Evolutionary conservation across 2,797 vertebrate genomes (phyloP), one percentile per base, ranked within the genome.

Genomic region (Acestrorhynchus altus): DNA sequence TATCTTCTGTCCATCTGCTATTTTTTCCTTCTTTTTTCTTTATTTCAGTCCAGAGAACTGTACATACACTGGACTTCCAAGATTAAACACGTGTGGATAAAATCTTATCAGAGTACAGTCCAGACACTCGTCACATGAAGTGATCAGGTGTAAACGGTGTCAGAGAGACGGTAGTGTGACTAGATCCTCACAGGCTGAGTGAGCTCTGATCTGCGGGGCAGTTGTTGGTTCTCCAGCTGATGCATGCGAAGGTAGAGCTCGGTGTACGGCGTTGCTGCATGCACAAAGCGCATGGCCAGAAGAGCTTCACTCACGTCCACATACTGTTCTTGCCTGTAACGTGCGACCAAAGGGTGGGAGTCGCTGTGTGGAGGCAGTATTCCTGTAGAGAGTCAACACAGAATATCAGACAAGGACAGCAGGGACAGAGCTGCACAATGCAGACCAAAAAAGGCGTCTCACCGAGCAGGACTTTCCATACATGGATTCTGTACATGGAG

Each of bases 401-500:
- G 13, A 65, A 0, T 39, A n/a, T 1, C 10, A 15, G 9, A 46
- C 0, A 18, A 47, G 6, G 20, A 26, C 31, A 52, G 15, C 3
- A 54, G 2, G 15, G 10, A 42, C 22, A n/a, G n/a, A n/a, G n/a
- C n/a, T n/a, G n/a, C n/a, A n/a, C 4, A 11, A 9, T 1, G 16
- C 1, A 54, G 11, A 64, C 26, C 47, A 10, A 20, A 8, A 59
- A 59, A 59, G 4, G 6, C 13, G 12, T 76, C 94, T 86, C 94
- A 99, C 98, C 98, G 79, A 99, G 85, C 78, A 99, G 91, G 8
- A 99, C 96, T 75, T 99, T 99, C 98, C 98, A 99, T 16, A 99
- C 96, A 78, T 98, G 92, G 1, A 95, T 94, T 63, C 98, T 94
- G 83, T 99, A 99, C 97, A 99, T 96, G 47, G 98, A 98, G 0